Conservation (phyloP, 2,888 invertebrate genomes). For the Campoplex capitator region DNA sequence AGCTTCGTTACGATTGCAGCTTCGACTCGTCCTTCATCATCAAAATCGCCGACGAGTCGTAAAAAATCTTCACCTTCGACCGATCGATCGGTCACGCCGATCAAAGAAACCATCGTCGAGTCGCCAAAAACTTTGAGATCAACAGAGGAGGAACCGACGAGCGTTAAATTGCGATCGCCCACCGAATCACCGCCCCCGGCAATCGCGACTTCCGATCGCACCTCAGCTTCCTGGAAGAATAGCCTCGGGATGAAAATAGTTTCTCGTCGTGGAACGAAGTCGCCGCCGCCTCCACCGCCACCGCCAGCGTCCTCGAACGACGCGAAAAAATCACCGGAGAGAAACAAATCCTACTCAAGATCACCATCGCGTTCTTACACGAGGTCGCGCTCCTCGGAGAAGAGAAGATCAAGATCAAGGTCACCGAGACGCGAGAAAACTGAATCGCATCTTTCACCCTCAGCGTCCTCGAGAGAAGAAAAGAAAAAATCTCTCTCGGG, state of each 20-base stretch:
- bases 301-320: neutral
- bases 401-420: slow-evolving; percentile 74
- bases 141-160: slow-evolving; percentile 64
- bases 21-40: slow-evolving; percentile 42
- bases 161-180: slow-evolving; percentile 75
- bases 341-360: slow-evolving; percentile 75
- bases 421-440: slow-evolving; percentile 69
- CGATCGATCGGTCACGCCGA: slow-evolving; percentile 67
- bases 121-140: slow-evolving; percentile 6
- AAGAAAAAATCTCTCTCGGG: slow-evolving; percentile 72
- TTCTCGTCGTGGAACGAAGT: slow-evolving; percentile 54
- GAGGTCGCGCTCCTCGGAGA: slow-evolving; percentile 75
- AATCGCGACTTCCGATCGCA: slow-evolving; percentile 52
- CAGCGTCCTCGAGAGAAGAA: slow-evolving; percentile 70
- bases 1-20: slow-evolving; percentile 1
- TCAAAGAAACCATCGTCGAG: slow-evolving; percentile 31
- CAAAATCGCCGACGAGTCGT: slow-evolving; percentile 68
- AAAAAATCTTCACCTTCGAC: slow-evolving; percentile 65
- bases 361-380: slow-evolving; percentile 77
- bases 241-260: slow-evolving; percentile 7
- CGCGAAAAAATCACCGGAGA: slow-evolving; percentile 71
- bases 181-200: slow-evolving; percentile 75
- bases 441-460: slow-evolving; percentile 60
- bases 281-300: slow-evolving; percentile 6
- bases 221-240: slow-evolving; percentile 33